phyloP scores from a whole-genome alignment of 2,888 invertebrate species.

The Polyommatus icarus region DNA sequence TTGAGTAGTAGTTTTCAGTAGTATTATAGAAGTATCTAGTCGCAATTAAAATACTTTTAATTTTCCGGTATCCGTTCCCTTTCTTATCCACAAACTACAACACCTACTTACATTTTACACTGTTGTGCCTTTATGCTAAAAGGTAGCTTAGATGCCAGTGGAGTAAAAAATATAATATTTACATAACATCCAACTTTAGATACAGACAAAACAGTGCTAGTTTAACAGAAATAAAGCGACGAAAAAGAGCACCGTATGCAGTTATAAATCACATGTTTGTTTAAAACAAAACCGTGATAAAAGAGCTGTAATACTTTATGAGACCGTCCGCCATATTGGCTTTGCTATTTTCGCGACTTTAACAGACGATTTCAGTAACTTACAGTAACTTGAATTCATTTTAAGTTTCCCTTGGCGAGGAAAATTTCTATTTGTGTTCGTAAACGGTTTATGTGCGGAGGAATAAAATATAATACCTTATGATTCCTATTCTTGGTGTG shows the following conservation, averaged over 20 bases:
- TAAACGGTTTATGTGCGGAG: neutral
- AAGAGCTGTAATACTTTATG: slow-evolving; percentile 17
- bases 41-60: too few relatives aligned
- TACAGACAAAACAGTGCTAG: neutral
- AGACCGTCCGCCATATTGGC: slow-evolving; percentile 11
- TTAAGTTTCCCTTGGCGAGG: slow-evolving; percentile 12
- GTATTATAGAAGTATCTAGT: too few relatives aligned
- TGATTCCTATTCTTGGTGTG: neutral
- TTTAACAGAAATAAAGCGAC: neutral
- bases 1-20: too few relatives aligned
- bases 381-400: slow-evolving; percentile 22
- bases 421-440: slow-evolving; percentile 10
- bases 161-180: neutral
- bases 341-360: slow-evolving; percentile 19
- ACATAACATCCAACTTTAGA: neutral
- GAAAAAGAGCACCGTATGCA: slow-evolving; percentile 2
- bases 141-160: neutral
- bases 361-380: slow-evolving; percentile 17
- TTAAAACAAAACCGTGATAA: slow-evolving; percentile 20
- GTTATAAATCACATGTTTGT: slow-evolving; percentile 21
- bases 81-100: too few relatives aligned
- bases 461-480: neutral
- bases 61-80: too few relatives aligned
- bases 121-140: neutral
- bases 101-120: too few relatives aligned